These are phyloP conservation scores for Hemitrygon akajei DNA, from an alignment of 2,797 vertebrate genomes.

Conservation along the genomic window DNA sequence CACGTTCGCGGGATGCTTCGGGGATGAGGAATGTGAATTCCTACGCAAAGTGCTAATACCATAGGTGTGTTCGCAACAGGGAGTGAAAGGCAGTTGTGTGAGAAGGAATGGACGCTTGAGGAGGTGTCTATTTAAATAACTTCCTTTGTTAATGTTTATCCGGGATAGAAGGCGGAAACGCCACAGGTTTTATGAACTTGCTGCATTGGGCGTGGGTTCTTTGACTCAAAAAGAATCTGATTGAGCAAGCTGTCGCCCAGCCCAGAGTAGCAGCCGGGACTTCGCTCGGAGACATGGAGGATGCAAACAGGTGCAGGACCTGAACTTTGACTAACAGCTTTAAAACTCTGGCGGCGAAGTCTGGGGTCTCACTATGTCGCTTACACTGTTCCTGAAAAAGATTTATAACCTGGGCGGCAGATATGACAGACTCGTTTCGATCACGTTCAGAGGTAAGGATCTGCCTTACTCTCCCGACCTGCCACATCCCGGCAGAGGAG, in stretches of 20 bases:
- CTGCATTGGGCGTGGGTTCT: neutral
- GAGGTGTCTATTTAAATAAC: neutral
- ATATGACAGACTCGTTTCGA: slow-evolving; percentile 71
- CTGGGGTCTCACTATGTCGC: slow-evolving; percentile 61
- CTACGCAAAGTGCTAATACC: too few species aligned
- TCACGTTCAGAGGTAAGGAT: slow-evolving; percentile 69
- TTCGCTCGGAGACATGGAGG: neutral
- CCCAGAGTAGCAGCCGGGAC: too few species aligned
- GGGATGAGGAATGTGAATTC: neutral
- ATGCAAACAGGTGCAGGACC: neutral
- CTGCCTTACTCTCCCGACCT: fast-evolving
- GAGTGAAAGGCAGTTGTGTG: neutral
- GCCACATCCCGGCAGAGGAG: neutral
- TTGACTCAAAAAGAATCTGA: neutral
- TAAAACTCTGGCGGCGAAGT: neutral
- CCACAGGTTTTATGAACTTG: neutral
- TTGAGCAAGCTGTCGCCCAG: neutral
- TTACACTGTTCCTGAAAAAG: slow-evolving; percentile 64
- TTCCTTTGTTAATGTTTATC: too few species aligned
- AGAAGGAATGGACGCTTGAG: neutral
- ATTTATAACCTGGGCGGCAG: slow-evolving; percentile 70
- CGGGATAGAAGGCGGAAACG: neutral
- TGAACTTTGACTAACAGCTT: neutral
- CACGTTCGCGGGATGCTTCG: neutral
- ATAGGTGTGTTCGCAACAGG: neutral